Conservation (phyloP, 2,888 invertebrate species). For the Leptopilina myrica region DNA sequence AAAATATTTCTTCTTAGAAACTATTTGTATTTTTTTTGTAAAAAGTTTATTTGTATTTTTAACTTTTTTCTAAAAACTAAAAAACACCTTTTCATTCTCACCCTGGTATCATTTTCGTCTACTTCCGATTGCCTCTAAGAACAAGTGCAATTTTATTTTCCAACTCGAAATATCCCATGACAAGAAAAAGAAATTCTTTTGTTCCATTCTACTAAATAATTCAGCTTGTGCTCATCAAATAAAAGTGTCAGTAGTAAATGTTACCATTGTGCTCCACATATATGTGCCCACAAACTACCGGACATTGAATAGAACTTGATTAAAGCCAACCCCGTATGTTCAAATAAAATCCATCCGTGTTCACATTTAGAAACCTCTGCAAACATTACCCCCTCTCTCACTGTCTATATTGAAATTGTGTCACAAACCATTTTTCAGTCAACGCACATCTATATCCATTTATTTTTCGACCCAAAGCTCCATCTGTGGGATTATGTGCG, state of each 20-base stretch:
- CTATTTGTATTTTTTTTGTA: too few species aligned
- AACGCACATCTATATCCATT: neutral
- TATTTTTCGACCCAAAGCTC: constrained; percentile 8
- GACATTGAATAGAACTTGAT: constrained; percentile 50
- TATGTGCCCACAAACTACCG: constrained; percentile 33
- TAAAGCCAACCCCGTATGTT: constrained; percentile 43
- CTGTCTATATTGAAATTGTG: constrained; percentile 7
- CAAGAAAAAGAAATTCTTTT: neutral
- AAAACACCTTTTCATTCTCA: too few species aligned
- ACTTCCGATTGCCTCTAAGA: too few species aligned
- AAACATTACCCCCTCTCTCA: neutral
- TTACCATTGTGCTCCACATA: constrained; percentile 45
- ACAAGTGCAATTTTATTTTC: too few species aligned
- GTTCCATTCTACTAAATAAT: constrained; percentile 29
- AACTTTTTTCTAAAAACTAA: too few species aligned
- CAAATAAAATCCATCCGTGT: constrained; percentile 40
- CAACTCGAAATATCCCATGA: too few species aligned
- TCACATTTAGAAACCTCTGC: constrained; percentile 43
- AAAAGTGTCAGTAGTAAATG: constrained; percentile 36
- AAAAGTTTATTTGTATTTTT: too few species aligned
- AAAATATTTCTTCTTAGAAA: too few species aligned
- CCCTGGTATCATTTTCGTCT: too few species aligned
- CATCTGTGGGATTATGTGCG: neutral
- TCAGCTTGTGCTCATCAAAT: constrained; percentile 20
- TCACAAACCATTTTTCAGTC: constrained; percentile 35